Base-by-base conservation (phyloP, 1,140 invertebrate genomes). In the Thaumetopoea pityocampa region DNA sequence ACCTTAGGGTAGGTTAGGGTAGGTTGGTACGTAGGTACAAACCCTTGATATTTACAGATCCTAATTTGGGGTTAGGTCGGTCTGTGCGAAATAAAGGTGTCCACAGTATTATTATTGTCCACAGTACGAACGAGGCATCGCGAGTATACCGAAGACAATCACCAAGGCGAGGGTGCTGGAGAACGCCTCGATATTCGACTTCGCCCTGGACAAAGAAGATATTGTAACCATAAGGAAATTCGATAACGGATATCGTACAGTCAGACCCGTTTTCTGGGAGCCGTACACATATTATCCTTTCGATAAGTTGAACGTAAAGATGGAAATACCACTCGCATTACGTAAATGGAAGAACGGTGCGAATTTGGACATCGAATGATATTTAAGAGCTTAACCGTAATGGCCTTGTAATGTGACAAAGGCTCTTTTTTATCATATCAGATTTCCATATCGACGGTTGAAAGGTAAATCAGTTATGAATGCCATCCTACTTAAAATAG, bases 91-190 rank as follows among this genome's bases (percentile, higher is more conserved):
- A n/a, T n/a, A n/a, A n/a, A n/a, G n/a, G n/a, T n/a, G n/a, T n/a
- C n/a, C n/a, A n/a, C n/a, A n/a, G n/a, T 24, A 4, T 10, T 10
- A 34, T 36, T 41, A 20, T 36, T 46, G n/a, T 43, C 19, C 20
- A 17, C 54, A 92, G 88, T 72, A 92, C 38, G 90, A 94, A 65
- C 85, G 90, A 22, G 91, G 89, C 1, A 84, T 93, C 7, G 79
- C 90, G 9, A 88, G 90, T 0, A 92, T 96, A 47, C 93, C 94
- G 6, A 95, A 95, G 72, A 93, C 92, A 1, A 87, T 92, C 1
- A 92, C 88, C 0, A 88, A 90, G 40, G 79, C 79, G 2, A 82
- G 93, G 30, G 91, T 95, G 10, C 57, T 85, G 18, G 88, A 93
- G 53, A 95, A 95, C 66, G 85, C 89, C 6, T 68, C 92, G 3